Conservation (phyloP, 2,888 invertebrate genomes). For the Strigamia crassipes region DNA sequence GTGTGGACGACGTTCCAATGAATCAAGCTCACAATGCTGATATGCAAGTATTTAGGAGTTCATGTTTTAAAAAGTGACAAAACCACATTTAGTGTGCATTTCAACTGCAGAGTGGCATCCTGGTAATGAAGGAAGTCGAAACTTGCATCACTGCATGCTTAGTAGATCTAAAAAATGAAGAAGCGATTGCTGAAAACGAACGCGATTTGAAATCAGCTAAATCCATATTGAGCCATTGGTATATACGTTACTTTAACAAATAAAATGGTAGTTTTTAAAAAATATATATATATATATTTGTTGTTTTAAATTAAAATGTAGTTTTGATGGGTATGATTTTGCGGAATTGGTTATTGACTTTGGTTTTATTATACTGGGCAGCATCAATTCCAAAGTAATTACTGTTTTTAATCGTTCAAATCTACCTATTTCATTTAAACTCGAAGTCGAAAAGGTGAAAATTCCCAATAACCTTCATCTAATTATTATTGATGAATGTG, state of each 20-base stretch:
- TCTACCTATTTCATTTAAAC: neutral
- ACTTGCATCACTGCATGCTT: neutral
- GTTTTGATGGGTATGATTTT: conserved; percentile 6
- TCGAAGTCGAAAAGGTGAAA: conserved; percentile 13
- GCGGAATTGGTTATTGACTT: neutral
- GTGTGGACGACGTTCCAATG: neutral
- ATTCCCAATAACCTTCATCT: neutral
- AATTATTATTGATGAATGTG: neutral
- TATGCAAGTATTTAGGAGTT: neutral
- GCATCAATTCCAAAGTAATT: neutral
- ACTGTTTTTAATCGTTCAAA: neutral
- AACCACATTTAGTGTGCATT: neutral
- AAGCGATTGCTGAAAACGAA: neutral
- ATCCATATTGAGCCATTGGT: neutral
- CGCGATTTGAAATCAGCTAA: neutral
- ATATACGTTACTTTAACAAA: neutral
- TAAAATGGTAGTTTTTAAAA: neutral
- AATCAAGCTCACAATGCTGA: neutral
- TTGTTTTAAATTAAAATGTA: neutral
- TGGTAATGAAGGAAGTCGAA: neutral
- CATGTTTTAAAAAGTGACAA: neutral
- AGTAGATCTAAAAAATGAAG: neutral
- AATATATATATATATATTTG: no score
- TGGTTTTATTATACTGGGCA: conserved; percentile 16
- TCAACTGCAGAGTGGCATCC: neutral